These are phyloP conservation scores for Chloropsis cyanopogon DNA, from an alignment of 2,113 vertebrate genomes.

Conservation along the genomic window DNA sequence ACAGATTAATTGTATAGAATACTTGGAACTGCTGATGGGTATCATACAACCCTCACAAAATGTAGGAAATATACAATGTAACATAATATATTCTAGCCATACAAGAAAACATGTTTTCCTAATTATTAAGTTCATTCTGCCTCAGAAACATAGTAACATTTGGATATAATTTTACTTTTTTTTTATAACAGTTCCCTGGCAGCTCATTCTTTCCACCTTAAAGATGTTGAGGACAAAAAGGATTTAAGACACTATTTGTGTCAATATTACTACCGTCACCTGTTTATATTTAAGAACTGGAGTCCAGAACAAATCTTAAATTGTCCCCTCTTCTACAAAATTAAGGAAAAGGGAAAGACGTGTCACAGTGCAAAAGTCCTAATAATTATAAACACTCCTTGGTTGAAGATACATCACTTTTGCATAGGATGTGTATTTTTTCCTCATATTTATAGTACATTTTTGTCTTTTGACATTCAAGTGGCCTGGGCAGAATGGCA, in stretches of 20 bases:
- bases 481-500: not conserved
- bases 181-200: not conserved
- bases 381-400: not conserved
- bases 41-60: not conserved
- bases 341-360: not conserved
- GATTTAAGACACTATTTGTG: not conserved
- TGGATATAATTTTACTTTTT: not conserved
- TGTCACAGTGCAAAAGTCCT: not conserved
- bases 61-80: not conserved
- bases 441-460: not conserved
- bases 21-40: not conserved
- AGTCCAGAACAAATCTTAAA: not conserved
- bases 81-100: not conserved
- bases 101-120: not conserved
- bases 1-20: not conserved
- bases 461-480: not conserved
- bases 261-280: not conserved
- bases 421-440: not conserved
- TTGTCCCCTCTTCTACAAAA: not conserved
- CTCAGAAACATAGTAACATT: not conserved
- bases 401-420: not conserved
- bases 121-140: not conserved
- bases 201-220: not conserved
- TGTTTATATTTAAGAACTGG: not conserved
- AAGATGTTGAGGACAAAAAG: not conserved